A percentile compares a stretch with the other conserved stretches of the same genome.
These are phyloP conservation scores for Athene cunicularia DNA, from an alignment of 2,113 vertebrate genomes.

Conservation along the genomic window DNA sequence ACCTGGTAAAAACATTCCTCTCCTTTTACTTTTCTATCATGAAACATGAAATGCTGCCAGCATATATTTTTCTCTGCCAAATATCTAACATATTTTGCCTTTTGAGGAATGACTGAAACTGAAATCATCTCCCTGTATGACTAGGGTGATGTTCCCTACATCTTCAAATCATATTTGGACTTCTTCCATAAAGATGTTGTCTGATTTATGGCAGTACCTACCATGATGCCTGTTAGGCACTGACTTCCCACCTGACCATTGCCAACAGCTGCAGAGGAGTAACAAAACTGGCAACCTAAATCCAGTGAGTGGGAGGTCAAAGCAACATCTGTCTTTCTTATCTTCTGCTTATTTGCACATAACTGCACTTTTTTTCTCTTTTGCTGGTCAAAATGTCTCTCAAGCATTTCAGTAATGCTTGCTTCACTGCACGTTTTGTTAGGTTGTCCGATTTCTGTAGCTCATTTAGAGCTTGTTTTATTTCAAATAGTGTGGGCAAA, in stretches of 20 bases:
- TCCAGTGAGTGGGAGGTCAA: constrained; percentile 7
- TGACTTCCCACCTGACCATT: constrained; percentile 20
- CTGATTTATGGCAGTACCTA: constrained; percentile 52
- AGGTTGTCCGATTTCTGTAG: constrained; percentile 23
- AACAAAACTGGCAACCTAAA: not conserved
- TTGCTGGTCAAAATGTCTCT: constrained; percentile 35
- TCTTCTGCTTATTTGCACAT: constrained; percentile 15
- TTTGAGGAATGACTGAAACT: constrained; percentile 36
- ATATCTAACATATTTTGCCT: not conserved
- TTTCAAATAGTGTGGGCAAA: not conserved
- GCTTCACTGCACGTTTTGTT: constrained; percentile 19
- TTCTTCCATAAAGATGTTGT: constrained; percentile 40
- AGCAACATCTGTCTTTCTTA: constrained; percentile 47
- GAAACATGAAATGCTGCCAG: constrained; percentile 7
- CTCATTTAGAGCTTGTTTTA: constrained; percentile 12
- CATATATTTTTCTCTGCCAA: not conserved
- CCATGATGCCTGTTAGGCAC: not conserved
- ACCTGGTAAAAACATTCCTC: not conserved
- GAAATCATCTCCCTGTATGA: not conserved
- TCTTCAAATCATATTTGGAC: constrained; percentile 24
- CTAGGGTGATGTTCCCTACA: not conserved
- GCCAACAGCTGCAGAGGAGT: constrained; percentile 34
- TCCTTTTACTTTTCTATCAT: constrained; percentile 8
- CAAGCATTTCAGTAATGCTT: constrained; percentile 35
- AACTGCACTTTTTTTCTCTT: not conserved